Base-by-base conservation (phyloP, 1,140 invertebrate genomes). In the Meloidogyne floridensis region DNA sequence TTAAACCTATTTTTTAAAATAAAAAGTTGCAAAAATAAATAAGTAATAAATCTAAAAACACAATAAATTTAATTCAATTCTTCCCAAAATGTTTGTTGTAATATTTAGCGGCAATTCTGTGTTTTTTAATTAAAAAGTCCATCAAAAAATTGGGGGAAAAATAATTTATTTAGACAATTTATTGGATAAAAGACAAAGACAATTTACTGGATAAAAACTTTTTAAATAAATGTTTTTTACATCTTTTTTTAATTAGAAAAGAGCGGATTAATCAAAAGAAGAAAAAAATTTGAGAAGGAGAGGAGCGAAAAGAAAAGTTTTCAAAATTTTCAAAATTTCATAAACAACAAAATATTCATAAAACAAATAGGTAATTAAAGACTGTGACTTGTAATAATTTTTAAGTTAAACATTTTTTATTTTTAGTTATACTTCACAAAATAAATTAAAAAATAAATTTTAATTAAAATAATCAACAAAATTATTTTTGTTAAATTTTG, bases 41-140 rank as follows among this genome's bases (percentile, higher is more conserved):
- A n/a, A 65, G 4, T 11, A n/a, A 65, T 65, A 65, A 65, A 65
- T 65, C 59, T 65, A 65, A 65, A 65, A 11, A n/a, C 15, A 65
- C 15, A n/a, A 65, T 65, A 65, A 65, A 65, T 65, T 65, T 65
- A 65, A 65, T n/a, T 65, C n/a, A 65, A 65, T n/a, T 65, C 59
- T 18, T 65, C 15, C 59, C 59, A 13, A 65, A 65, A 65, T 13
- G 1, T n/a, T 65, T 65, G 59, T 65, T 65, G 59, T 65, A 65
- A 65, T 65, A 65, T 5, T 59, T 59, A 65, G 59, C 59, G 59
- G 59, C n/a, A 65, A n/a, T 65, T 59, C 3, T 59, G 13, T 32
- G 32, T 59, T 59, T 65, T n/a, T n/a, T 7, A n/a, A n/a, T 65
- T 65, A 65, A 11, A 59, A 59, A 59, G 56, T 59, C 56, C 15